Evolutionary conservation across 2,797 vertebrate genomes (phyloP), one percentile per base, ranked within the genome.

Genomic region (Centropyge bicolor): DNA sequence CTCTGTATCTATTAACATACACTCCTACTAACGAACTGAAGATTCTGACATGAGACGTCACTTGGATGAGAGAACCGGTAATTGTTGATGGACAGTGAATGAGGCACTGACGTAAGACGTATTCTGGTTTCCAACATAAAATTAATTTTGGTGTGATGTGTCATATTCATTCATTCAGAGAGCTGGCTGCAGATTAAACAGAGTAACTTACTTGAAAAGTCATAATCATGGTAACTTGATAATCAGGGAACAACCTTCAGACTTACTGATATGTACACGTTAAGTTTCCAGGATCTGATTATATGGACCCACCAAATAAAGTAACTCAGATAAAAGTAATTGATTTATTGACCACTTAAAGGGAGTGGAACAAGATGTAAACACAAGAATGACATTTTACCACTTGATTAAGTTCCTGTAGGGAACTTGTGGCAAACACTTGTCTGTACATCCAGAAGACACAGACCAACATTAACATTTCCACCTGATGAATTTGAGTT

Each of bases 111-210:
- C 16, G 0, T 27, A 4, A 4, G 8, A 41, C 31, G 27, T 31
- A 45, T 57, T 41, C 35, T 27, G n/a, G 16, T 56, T 70, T 31
- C 14, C 2, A 51, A 56, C 43, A 48, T 49, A 59, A 64, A 70
- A 74, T 43, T 8, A 3, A 57, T 36, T 49, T 62, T 51, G 45
- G 16, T 57, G 19, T 3, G 66, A 73, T 56, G 71, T 49, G 27
- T 49, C 12, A 74, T 35, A 51, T 71, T 75, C n/a, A 70, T 38
- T 76, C 17, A 51, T 27, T 57, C 11, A 24, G 66, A 62, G 52
- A 36, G 51, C 64, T 20, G n/a, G 10, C 27, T 46, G 49, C 14
- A 67, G 38, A 49, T 70, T 27, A 48, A 52, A 17, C 8, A 64
- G 24, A 46, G 41, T 35, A 55, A 56, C 20, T 54, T 16, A 45